phyloP scores from a whole-genome alignment of 2,888 invertebrate genomes.

The Scaptodrosophila latifasciaeformis region DNA sequence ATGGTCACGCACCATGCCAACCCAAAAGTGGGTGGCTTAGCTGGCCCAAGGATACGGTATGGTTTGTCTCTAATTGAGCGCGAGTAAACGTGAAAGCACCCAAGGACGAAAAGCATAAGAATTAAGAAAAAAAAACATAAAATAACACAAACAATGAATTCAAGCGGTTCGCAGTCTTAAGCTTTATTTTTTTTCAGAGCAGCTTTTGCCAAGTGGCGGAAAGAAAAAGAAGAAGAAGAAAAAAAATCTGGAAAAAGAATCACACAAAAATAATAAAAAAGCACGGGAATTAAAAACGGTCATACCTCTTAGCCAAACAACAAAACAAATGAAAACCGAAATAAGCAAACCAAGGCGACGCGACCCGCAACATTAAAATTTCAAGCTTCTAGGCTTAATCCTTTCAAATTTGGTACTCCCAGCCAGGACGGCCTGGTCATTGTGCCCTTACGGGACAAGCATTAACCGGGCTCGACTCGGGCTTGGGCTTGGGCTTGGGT shows the following conservation, averaged over 20 bases:
- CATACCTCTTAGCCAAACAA: conserved; percentile 7
- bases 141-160: conserved; percentile 45
- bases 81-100: conserved; percentile 8
- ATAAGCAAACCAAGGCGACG: conserved; percentile 13
- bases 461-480: too few species aligned
- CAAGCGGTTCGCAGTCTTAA: conserved; percentile 57
- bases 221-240: conserved; percentile 41
- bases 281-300: conserved; percentile 50
- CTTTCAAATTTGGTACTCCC: conserved; percentile 37
- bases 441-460: conserved; percentile 1
- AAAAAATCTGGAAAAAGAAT: conserved; percentile 30
- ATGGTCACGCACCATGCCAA: conserved; percentile 39
- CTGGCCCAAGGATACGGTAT: too few species aligned
- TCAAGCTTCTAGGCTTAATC: conserved; percentile 47
- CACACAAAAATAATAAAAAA: conserved; percentile 33
- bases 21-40: conserved; percentile 7
- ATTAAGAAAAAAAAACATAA: conserved; percentile 38
- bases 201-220: conserved; percentile 53
- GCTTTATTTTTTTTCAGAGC: conserved; percentile 56
- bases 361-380: conserved; percentile 53
- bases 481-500: too few species aligned
- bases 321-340: conserved; percentile 47
- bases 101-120: conserved; percentile 39
- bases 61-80: conserved; percentile 62
- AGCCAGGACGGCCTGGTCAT: conserved; percentile 1